Evolutionary conservation across 2,888 invertebrate species (phyloP).

Genomic region (Hydrotaea diabolus): DNA sequence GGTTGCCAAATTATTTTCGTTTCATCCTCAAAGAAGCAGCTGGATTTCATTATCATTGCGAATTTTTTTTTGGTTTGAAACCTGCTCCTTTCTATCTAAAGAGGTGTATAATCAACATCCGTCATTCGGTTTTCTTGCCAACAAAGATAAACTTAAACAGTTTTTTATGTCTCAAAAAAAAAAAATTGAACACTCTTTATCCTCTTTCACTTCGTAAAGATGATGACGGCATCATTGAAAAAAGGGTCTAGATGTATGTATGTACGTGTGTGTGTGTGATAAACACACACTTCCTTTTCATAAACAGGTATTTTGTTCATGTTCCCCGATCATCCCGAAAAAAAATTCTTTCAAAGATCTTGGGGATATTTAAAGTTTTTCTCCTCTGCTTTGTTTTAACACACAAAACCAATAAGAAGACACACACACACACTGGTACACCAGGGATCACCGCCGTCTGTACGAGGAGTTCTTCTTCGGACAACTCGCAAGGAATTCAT

Average conservation of each 20-base stretch:
- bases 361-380: constrained; percentile 14
- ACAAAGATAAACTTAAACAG: constrained; percentile 57
- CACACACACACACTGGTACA: constrained; percentile 12
- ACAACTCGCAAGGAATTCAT: constrained; percentile 17
- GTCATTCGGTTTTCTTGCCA: constrained; percentile 63
- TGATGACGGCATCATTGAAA: constrained; percentile 29
- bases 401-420: constrained; percentile 19
- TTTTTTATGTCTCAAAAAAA: constrained; percentile 56
- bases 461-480: neutral
- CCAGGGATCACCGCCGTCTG: neutral
- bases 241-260: constrained; percentile 47
- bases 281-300: constrained; percentile 67
- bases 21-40: constrained; percentile 37
- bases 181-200: constrained; percentile 46
- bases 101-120: constrained; percentile 73
- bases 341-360: constrained; percentile 29
- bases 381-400: constrained; percentile 21
- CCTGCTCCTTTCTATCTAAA: constrained; percentile 56
- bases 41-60: constrained; percentile 54
- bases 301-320: constrained; percentile 59
- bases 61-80: constrained; percentile 41
- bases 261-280: constrained; percentile 30
- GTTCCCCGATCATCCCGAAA: neutral
- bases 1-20: too few species aligned
- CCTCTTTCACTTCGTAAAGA: constrained; percentile 42